Base-by-base conservation (phyloP, 2,113 vertebrate species). In the Corythornis vintsioides region DNA sequence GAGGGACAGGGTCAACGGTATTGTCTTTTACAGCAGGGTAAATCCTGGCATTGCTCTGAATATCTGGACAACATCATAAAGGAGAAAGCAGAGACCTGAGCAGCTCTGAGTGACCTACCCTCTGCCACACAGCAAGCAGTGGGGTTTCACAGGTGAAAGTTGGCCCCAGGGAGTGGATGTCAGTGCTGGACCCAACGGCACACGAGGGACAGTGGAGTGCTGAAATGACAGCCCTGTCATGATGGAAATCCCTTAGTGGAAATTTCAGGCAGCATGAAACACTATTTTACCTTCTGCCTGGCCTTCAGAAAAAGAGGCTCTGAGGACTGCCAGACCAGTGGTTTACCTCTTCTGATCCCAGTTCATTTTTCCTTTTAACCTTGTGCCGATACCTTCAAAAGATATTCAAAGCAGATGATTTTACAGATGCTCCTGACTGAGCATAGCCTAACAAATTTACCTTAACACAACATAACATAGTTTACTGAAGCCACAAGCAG, bases 401-500 rank as follows among this genome's bases (percentile, higher is more conserved):
- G 25, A 73, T 86, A 74, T 21, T 76, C 35, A 67, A 93, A 93
- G 59, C 61, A 90, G 63, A 61, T 92, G 42, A 92, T 73, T 94
- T 90, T 89, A 89, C 73, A 93, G 86, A 91, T 95, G 72, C 79
- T 86, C 24, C 92, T 81, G 69, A 64, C 38, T 77, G n/a, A 88
- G 43, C 67, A 50, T 0, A 86, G 55, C 25, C 84, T 75, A 89
- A 92, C 26, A 83, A 82, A 92, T 63, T 92, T 73, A 73, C 43
- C 60, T 77, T 77, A 90, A 55, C 60, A 45, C 13, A 57, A 33
- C 52, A 19, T 88, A 94, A 95, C 35, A 65, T 3, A 59, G 65
- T 88, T 96, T 93, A 83, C 48, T 64, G 53, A 94, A 91, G 76
- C 50, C 73, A 76, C 77, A 93, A 93, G 89, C 93, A 95, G 93